phyloP scores from a whole-genome alignment of 2,888 invertebrate species.

The Lordiphosa fenestrarum region DNA sequence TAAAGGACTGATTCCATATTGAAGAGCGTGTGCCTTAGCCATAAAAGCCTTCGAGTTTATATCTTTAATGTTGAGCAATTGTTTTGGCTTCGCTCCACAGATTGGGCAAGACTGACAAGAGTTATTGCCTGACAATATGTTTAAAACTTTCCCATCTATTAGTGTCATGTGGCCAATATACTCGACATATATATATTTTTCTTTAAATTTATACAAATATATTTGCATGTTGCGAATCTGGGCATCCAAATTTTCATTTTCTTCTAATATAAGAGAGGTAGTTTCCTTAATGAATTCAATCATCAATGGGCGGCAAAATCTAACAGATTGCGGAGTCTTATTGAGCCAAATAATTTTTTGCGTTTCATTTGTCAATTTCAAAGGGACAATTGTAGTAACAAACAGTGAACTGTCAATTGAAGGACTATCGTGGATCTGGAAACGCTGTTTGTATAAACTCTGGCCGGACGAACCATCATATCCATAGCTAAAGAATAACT shows the following conservation, averaged over 20 bases:
- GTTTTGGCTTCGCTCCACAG: constrained; percentile 12
- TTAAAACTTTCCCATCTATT: constrained; percentile 4
- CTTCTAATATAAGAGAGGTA: constrained; percentile 5
- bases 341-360: constrained; percentile 8
- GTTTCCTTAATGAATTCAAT: constrained; percentile 9
- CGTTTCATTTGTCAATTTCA: constrained; percentile 7
- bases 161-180: constrained; percentile 12
- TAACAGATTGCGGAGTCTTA: constrained; percentile 5
- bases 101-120: constrained; percentile 11
- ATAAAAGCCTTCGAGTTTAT: constrained; percentile 5
- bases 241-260: constrained; percentile 9
- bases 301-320: constrained; percentile 7
- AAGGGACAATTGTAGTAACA: constrained; percentile 11
- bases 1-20: constrained; percentile 8
- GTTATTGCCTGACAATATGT: constrained; percentile 8
- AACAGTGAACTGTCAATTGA: constrained; percentile 9
- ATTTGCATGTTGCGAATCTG: constrained; percentile 13
- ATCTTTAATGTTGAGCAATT: constrained; percentile 10
- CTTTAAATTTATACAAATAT: constrained; percentile 15
- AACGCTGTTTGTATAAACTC: constrained; percentile 15
- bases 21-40: neutral
- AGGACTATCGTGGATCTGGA: constrained; percentile 1
- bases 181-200: constrained; percentile 14
- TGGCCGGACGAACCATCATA: constrained; percentile 17
- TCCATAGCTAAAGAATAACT: constrained; percentile 13